These are phyloP conservation scores for Microctonus aethiopoides DNA, from an alignment of 2,888 invertebrate species.

Conservation along the genomic window DNA sequence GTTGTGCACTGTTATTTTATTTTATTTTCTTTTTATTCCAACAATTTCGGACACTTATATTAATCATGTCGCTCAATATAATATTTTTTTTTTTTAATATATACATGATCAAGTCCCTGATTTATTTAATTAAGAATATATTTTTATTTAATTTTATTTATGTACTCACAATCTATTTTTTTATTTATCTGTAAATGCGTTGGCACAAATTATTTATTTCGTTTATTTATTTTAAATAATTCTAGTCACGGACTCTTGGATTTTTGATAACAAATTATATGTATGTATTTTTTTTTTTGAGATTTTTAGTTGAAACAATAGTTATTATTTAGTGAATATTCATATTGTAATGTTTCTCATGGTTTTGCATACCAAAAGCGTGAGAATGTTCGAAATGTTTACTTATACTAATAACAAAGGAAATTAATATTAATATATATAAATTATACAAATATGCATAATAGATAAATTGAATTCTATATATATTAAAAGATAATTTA, in stretches of 20 bases:
- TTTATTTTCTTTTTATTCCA: conserved; percentile 12
- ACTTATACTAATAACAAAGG: background rate
- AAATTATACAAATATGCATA: too few relatives aligned
- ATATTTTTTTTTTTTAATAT: background rate
- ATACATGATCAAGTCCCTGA: background rate
- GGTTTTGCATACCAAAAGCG: background rate
- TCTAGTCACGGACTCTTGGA: conserved; percentile 2
- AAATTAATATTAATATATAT: background rate
- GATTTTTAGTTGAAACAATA: background rate
- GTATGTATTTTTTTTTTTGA: background rate
- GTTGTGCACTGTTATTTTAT: conserved; percentile 58
- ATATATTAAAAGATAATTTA: background rate
- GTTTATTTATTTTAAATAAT: background rate
- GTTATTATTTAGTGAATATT: background rate
- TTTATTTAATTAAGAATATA: background rate
- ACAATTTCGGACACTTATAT: background rate
- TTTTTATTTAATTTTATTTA: background rate
- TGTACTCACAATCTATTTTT: conserved; percentile 3
- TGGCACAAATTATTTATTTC: background rate
- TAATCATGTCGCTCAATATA: background rate
- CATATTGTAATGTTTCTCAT: background rate
- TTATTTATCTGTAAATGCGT: background rate
- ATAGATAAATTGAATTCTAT: background rate
- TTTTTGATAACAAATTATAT: background rate
- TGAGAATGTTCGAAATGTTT: background rate